These are phyloP conservation scores for Ctena decussata DNA, from an alignment of 2,888 invertebrate genomes.

Conservation along the genomic window DNA sequence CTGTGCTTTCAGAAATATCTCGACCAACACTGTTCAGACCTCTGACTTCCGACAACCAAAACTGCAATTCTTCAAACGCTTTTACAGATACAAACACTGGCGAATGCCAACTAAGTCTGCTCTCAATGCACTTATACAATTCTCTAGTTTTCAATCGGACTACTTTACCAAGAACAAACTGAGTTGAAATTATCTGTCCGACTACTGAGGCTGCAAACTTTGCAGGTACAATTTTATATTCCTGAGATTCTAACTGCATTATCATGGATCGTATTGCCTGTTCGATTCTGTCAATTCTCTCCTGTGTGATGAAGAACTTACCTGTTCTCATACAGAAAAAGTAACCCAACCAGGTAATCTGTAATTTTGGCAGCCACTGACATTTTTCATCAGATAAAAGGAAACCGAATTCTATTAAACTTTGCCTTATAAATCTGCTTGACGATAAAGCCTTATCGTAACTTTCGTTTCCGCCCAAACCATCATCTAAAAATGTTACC, in stretches of 20 bases:
- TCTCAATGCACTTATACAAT: constrained; percentile 23
- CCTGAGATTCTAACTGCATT: neutral
- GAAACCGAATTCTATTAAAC: neutral
- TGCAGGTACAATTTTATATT: neutral
- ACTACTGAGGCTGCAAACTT: constrained; percentile 1
- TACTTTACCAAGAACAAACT: constrained; percentile 13
- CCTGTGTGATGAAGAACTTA: constrained; percentile 16
- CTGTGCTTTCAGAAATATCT: neutral
- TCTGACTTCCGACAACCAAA: constrained; percentile 13
- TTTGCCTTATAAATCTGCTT: neutral
- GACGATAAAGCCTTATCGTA: neutral
- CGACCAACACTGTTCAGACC: neutral
- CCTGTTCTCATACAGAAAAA: neutral
- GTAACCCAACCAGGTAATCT: constrained; percentile 29
- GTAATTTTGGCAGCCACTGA: constrained; percentile 14
- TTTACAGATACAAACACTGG: constrained; percentile 2
- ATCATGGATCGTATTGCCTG: neutral
- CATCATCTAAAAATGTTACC: constrained; percentile 57
- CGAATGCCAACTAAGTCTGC: constrained; percentile 35
- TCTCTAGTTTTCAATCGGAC: constrained; percentile 17
- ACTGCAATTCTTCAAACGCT: constrained; percentile 2
- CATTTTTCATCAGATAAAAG: constrained; percentile 23
- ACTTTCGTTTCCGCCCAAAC: constrained; percentile 22
- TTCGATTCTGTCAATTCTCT: constrained; percentile 14
- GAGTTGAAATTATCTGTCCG: constrained; percentile 29